A percentile compares a stretch with the other conserved stretches of the same genome.
Evolutionary conservation across 2,797 vertebrate species (phyloP).

Genomic region (Myotis planiceps): DNA sequence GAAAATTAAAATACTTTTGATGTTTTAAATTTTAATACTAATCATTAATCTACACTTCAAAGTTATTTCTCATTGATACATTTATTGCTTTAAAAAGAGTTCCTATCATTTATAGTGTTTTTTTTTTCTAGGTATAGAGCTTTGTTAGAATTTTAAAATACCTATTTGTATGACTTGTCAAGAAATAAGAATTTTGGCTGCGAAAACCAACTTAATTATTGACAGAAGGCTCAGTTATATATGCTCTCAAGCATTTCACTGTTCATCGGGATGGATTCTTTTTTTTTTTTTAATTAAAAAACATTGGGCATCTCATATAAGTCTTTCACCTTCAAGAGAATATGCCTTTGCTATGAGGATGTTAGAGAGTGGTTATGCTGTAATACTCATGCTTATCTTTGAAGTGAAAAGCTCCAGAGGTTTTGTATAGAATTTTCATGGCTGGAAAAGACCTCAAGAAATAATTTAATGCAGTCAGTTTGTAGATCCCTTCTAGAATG

Average conservation of each 20-base stretch:
- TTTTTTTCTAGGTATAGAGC: not conserved
- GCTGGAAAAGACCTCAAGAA: not conserved
- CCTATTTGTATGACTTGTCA: not conserved
- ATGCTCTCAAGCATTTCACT: not conserved
- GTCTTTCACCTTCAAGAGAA: not conserved
- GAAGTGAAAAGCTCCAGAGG: not conserved
- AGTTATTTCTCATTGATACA: constrained; percentile 65
- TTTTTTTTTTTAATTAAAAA: not conserved
- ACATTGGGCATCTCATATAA: not conserved
- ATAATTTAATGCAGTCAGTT: not conserved
- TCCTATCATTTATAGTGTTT: not conserved
- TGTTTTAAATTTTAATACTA: constrained; percentile 76
- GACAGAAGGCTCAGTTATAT: constrained; percentile 27
- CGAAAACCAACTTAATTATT: constrained; percentile 32
- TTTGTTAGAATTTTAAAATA: constrained; percentile 28
- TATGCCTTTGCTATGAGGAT: not conserved
- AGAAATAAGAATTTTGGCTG: not conserved
- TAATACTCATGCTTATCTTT: not conserved
- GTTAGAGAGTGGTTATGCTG: not conserved
- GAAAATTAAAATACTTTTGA: constrained; percentile 82
- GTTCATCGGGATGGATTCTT: not conserved
- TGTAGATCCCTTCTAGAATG: not conserved
- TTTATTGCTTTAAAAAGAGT: constrained; percentile 39
- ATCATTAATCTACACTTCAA: constrained; percentile 70
- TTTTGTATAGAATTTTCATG: not conserved